Evolutionary conservation across 2,797 vertebrate species (phyloP), one percentile per base, ranked within the genome.

Genomic region (Premnoplex brunnescens): DNA sequence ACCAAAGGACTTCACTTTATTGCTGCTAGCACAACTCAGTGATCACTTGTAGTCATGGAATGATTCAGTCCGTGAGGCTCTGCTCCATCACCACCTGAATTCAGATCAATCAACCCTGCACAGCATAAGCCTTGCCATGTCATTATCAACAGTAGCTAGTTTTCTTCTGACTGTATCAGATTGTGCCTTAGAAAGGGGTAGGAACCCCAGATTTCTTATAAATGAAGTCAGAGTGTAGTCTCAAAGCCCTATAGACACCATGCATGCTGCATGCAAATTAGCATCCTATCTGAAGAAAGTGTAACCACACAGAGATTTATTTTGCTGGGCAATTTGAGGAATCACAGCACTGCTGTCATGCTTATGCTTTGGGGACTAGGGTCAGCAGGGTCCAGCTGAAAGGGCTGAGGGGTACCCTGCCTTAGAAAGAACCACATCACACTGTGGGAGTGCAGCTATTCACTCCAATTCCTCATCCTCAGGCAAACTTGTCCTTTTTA

Each of bases 381-480:
- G 55, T 75, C 26, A 56, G 34, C 32, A 62, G 79, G 58, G 48
- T 32, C 22, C 2, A 9, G 19, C 3, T 64, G 67, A 59, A 48
- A 89, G 44, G 16, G 37, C 52, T 87, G 74, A 81, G 39, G 12
- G 34, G 28, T 9, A 79, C 37, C 30, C 39, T 78, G 54, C 69
- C 59, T 55, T 39, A 34, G 41, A 36, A 76, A 55, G 34, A 72
- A 20, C 51, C 7, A 4, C 28, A 5, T 4, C 14, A 6, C 52
- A 28, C 32, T 76, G 36, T 30, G 48, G 51, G 34, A 73, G 32
- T 30, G 55, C 58, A 78, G 59, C 32, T 62, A 30, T 71, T 76
- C 7, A 46, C 78, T 93, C 94, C 16, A 91, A 43, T 78, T 88
- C 76, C 62, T 95, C 62, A 39, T 89, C 79, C 73, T 69, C 67